phyloP scores from a whole-genome alignment of 2,888 invertebrate genomes.

The Amphipyra berbera region DNA sequence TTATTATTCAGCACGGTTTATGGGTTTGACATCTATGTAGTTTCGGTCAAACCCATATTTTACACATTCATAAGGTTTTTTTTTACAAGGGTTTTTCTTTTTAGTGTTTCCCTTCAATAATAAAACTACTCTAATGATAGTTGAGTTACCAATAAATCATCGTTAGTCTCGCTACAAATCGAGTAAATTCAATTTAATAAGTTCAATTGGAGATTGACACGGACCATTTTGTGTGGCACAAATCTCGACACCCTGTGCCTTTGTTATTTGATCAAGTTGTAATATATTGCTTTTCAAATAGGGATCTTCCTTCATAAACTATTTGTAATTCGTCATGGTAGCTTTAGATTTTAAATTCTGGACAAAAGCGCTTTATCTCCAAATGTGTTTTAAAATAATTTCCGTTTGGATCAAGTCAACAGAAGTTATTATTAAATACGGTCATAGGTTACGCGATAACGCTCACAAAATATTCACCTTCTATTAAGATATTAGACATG shows the following conservation, averaged over 20 bases:
- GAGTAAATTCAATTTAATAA: slow-evolving; percentile 82
- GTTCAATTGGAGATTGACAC: slow-evolving; percentile 86
- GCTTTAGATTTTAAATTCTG: slow-evolving; percentile 23
- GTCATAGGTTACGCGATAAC: slow-evolving; percentile 40
- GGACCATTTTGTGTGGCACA: slow-evolving; percentile 73
- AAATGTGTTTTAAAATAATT: slow-evolving; percentile 11
- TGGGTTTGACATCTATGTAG: neutral
- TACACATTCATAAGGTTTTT: neutral
- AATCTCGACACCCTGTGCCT: slow-evolving; percentile 71
- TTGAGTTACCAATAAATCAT: slow-evolving; percentile 74
- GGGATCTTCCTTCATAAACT: slow-evolving; percentile 46
- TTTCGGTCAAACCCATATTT: neutral
- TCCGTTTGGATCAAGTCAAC: neutral
- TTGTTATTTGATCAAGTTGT: slow-evolving; percentile 70
- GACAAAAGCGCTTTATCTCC: slow-evolving; percentile 25
- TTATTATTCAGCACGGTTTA: slow-evolving; percentile 21
- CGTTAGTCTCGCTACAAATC: slow-evolving; percentile 69
- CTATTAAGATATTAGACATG: slow-evolving; percentile 9
- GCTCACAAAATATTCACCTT: slow-evolving; percentile 32
- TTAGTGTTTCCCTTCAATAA: too few relatives aligned
- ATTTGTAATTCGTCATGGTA: slow-evolving; percentile 27
- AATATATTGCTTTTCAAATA: slow-evolving; percentile 58
- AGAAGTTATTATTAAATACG: slow-evolving; percentile 19
- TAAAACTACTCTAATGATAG: slow-evolving; percentile 18
- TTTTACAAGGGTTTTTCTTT: too few relatives aligned